phyloP scores from a whole-genome alignment of 2,797 vertebrate species.

The Xenopus petersii region DNA sequence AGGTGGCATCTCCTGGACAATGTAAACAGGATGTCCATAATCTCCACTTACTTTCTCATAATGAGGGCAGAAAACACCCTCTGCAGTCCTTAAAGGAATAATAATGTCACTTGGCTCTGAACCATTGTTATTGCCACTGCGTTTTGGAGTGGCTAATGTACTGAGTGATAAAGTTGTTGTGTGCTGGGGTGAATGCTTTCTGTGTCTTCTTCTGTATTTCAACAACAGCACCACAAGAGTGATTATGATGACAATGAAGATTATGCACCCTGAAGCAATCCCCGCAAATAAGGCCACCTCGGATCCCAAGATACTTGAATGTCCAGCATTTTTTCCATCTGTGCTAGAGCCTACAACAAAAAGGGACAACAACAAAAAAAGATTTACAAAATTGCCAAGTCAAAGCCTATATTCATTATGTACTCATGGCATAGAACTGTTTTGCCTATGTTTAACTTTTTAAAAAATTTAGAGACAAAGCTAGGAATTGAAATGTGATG shows the following conservation, averaged over 20 bases:
- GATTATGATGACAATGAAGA: slow-evolving; percentile 97
- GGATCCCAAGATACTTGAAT: slow-evolving; percentile 84
- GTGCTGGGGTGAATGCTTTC: slow-evolving; percentile 95
- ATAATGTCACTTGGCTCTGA: slow-evolving; percentile 98
- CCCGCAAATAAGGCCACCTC: slow-evolving; percentile 95
- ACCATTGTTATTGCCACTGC: slow-evolving; percentile 89
- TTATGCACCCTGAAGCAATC: slow-evolving; percentile 94
- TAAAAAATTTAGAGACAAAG: slow-evolving; percentile 45
- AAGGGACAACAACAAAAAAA: slow-evolving; percentile 16
- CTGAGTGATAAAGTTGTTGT: slow-evolving; percentile 90
- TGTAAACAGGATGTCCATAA: slow-evolving; percentile 98
- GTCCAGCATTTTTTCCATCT: slow-evolving; percentile 70
- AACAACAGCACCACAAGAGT: slow-evolving; percentile 94
- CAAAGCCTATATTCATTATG: no score
- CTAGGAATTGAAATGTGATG: slow-evolving; percentile 36
- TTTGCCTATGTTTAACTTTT: slow-evolving; percentile 7
- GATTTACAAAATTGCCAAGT: no score
- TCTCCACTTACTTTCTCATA: slow-evolving; percentile 98
- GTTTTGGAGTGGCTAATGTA: slow-evolving; percentile 94
- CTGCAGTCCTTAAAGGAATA: slow-evolving; percentile 97
- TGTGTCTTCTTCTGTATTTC: slow-evolving; percentile 91
- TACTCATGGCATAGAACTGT: no score
- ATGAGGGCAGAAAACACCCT: slow-evolving; percentile 98
- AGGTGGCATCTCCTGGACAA: slow-evolving; percentile 98
- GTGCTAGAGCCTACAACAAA: slow-evolving; percentile 67